A percentile compares a stretch with the other conserved stretches of the same genome.
phyloP scores from a whole-genome alignment of 2,888 invertebrate species.

The Mystacides longicornis region DNA sequence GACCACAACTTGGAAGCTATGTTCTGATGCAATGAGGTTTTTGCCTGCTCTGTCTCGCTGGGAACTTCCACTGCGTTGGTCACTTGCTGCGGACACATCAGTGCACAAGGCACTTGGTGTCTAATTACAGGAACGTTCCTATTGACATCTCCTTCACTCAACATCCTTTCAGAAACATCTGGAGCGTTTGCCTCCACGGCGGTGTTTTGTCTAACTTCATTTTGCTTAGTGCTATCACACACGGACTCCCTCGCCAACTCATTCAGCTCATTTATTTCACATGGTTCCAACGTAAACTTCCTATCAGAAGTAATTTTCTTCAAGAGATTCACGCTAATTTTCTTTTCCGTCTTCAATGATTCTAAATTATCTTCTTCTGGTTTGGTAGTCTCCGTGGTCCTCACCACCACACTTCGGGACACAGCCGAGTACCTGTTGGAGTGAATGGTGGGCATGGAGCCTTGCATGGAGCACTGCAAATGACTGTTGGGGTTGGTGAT shows the following conservation, averaged over 20 bases:
- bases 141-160: neutral
- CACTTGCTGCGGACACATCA: neutral
- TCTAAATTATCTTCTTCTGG: slow-evolving; percentile 10
- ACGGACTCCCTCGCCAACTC: slow-evolving; percentile 30
- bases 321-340: slow-evolving; percentile 39
- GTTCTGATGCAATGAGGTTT: neutral
- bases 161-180: neutral
- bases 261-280: slow-evolving; percentile 47
- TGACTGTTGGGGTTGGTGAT: slow-evolving; percentile 24
- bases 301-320: slow-evolving; percentile 41
- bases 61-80: neutral
- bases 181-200: neutral
- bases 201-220: neutral
- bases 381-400: neutral
- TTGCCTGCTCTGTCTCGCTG: no score
- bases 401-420: neutral
- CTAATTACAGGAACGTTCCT: neutral
- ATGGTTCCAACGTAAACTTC: slow-evolving; percentile 40
- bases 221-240: neutral
- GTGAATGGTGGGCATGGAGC: slow-evolving; percentile 17
- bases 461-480: slow-evolving; percentile 24
- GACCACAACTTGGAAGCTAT: slow-evolving; percentile 38
- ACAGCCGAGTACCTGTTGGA: slow-evolving; percentile 17
- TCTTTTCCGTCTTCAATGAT: slow-evolving; percentile 35
- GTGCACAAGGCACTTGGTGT: neutral